These are phyloP conservation scores for Cremastinae sp. DNA, from an alignment of 2,888 invertebrate genomes.

Conservation along the genomic window DNA sequence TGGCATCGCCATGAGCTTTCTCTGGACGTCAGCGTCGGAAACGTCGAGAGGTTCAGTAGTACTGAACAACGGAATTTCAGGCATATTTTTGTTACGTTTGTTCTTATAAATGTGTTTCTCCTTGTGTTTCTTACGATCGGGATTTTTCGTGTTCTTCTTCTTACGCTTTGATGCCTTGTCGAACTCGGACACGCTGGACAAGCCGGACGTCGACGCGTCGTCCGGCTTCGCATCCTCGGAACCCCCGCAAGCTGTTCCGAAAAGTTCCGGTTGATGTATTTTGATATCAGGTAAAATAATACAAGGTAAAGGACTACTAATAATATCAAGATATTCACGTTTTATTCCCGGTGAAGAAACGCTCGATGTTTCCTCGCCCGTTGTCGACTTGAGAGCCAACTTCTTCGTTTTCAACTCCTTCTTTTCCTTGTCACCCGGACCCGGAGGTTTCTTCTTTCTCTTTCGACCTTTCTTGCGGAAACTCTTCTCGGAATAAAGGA, in stretches of 20 bases:
- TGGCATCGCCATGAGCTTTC: slow-evolving; percentile 73
- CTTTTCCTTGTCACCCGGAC: slow-evolving; percentile 64
- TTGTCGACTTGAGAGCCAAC: slow-evolving; percentile 45
- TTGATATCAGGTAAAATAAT: slow-evolving; percentile 63
- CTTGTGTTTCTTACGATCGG: slow-evolving; percentile 72
- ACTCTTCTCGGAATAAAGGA: slow-evolving; percentile 82
- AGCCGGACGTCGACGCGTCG: slow-evolving; percentile 69
- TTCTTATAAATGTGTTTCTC: slow-evolving; percentile 73
- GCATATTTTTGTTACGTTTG: slow-evolving; percentile 66
- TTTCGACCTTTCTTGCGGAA: slow-evolving; percentile 80
- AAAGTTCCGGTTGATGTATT: slow-evolving; percentile 56
- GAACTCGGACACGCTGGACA: slow-evolving; percentile 34
- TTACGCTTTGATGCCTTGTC: slow-evolving; percentile 69
- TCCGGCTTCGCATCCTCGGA: slow-evolving; percentile 71
- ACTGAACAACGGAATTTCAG: slow-evolving; percentile 58
- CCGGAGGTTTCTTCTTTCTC: slow-evolving; percentile 72
- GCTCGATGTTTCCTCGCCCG: slow-evolving; percentile 43
- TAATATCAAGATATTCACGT: slow-evolving; percentile 61
- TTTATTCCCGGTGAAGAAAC: slow-evolving; percentile 46
- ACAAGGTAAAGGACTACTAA: slow-evolving; percentile 63
- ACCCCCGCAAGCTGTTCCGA: slow-evolving; percentile 38
- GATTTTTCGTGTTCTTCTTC: slow-evolving; percentile 71
- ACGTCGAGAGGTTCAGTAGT: slow-evolving; percentile 70
- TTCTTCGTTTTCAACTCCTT: slow-evolving; percentile 70
- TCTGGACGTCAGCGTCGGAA: slow-evolving; percentile 73